Evolutionary conservation across 2,888 invertebrate species (phyloP), one percentile per base, ranked within the genome.

Genomic region (Willowsia nigromaculata): DNA sequence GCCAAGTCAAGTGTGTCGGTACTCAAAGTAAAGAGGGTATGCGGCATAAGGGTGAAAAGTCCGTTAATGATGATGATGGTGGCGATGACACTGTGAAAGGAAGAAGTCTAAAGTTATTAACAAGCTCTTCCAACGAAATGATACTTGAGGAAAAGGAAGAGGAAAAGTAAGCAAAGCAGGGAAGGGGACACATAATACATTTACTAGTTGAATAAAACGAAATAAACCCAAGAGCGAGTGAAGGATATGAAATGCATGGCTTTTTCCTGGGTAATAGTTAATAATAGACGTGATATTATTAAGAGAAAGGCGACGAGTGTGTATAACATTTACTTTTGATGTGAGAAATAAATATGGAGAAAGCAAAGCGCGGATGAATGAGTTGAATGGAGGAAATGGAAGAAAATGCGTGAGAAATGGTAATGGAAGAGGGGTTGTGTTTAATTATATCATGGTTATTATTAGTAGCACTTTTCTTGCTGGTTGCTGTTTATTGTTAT

Each of bases 81-180:
- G 59, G 59, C 27, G 59, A 59, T 59, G 59, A 59, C 59, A 27
- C 27, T 18, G 59, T 59, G 27, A 59, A 27, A 59, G 13, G 50
- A 18, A 27, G 56, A 59, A 59, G 59, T 59, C 59, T 59, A 59
- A 59, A 30, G 65, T 65, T 65, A 65, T 65, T 65, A 65, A 65
- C 65, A 65, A 65, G 65, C 33, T 33, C 33, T 33, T 33, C 33
- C 33, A n/a, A 65, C 33, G 13, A 65, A 65, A 33, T 65, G 65
- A 65, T 65, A 65, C 65, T 65, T 65, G 65, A 65, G 33, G 15
- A 33, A 18, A n/a, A 56, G 25, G 56, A 25, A 25, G 11, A 22
- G 4, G 56, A n/a, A n/a, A n/a, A 18, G 56, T 22, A 56, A 22
- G 56, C 4, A 56, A 22, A 25, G n/a, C 25, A 56, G 15, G 25